A percentile compares a stretch with the other conserved stretches of the same genome.
phyloP scores from a whole-genome alignment of 2,888 invertebrate genomes.

The Lysandra coridon region DNA sequence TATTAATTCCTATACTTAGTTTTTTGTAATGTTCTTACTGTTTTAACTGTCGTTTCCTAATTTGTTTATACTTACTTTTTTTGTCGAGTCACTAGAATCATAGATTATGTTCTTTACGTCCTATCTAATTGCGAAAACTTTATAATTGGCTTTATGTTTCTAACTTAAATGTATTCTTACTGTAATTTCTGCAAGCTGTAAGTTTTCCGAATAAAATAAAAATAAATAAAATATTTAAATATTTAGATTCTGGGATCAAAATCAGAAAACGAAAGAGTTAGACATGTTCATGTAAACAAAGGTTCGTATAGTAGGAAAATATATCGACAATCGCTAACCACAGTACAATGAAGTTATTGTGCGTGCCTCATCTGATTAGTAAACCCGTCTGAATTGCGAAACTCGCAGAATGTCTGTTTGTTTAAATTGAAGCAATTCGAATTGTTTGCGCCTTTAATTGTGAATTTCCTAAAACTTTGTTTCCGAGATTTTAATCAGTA shows the following conservation, averaged over 20 bases:
- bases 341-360: constrained; percentile 39
- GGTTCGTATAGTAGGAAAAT: not conserved
- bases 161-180: no score
- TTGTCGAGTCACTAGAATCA: no score
- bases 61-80: no score
- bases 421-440: constrained; percentile 38
- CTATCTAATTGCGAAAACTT: no score
- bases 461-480: constrained; percentile 34
- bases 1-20: no score
- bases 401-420: constrained; percentile 38
- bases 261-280: not conserved
- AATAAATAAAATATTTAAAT: no score
- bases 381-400: constrained; percentile 46
- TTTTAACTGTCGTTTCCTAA: no score
- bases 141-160: no score
- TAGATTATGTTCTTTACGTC: no score
- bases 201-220: no score
- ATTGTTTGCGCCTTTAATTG: constrained; percentile 39
- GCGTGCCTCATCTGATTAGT: constrained; percentile 44
- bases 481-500: constrained; percentile 33
- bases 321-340: constrained; percentile 3
- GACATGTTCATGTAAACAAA: not conserved
- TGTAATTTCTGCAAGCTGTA: no score
- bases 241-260: not conserved
- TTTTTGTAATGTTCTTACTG: no score